phyloP scores from a whole-genome alignment of 2,113 vertebrate genomes.

The Nerophis lumbriciformis region DNA sequence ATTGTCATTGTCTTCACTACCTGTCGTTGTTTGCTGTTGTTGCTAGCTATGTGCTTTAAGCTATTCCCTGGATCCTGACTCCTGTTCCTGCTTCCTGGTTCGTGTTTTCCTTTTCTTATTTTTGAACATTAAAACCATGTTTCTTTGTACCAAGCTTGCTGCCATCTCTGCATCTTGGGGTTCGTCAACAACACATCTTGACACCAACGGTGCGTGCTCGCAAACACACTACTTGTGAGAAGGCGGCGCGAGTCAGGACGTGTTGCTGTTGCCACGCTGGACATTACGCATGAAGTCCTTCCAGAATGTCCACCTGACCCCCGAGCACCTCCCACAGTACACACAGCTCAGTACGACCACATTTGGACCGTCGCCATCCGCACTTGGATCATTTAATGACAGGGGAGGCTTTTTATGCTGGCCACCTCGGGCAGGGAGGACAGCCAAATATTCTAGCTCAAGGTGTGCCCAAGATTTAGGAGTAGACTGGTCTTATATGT shows the following conservation, averaged over 20 bases:
- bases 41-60: no score
- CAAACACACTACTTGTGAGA: constrained; percentile 14
- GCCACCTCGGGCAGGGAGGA: constrained; percentile 30
- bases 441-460: constrained; percentile 40
- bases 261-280: constrained; percentile 22
- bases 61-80: no score
- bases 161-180: no score
- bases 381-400: constrained; percentile 53
- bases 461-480: constrained; percentile 31
- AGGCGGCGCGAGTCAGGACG: constrained; percentile 7
- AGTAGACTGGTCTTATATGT: constrained; percentile 19
- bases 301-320: constrained; percentile 51
- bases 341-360: constrained; percentile 34
- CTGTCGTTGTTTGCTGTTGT: no score
- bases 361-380: constrained; percentile 43
- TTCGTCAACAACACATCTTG: no score
- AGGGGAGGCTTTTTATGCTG: constrained; percentile 41
- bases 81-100: no score
- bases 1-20: no score
- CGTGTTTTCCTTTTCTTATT: no score
- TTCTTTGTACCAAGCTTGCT: no score
- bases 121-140: no score
- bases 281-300: constrained; percentile 42
- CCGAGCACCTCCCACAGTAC: constrained; percentile 37
- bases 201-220: constrained; percentile 28